Evolutionary conservation across 2,113 vertebrate genomes (phyloP), one percentile per base, ranked within the genome.

Genomic region (Balaenoptera acutorostrata): DNA sequence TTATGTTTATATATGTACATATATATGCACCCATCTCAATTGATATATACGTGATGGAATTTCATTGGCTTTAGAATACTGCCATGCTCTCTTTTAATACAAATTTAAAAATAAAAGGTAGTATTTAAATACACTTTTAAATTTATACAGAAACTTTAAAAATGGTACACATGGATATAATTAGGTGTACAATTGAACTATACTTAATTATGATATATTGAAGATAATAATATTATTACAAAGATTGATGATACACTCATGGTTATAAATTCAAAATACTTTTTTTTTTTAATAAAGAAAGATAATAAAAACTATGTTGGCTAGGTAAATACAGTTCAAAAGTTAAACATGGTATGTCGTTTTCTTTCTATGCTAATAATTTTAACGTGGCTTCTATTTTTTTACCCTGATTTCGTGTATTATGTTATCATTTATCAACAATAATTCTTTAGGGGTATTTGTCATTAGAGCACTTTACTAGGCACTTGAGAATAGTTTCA

Each of bases 1-100:
- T 96, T 86, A n/a, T 95, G 72, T 96, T 88, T 96, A 84, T 89
- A 20, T 91, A 90, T 63, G 25, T 74, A 78, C n/a, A 57, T 64
- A 33, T 59, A 72, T 89, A 44, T 71, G 49, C 31, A 93, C 49
- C 29, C 39, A 49, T 75, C 78, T 96, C 78, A 93, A 46, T 87
- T 92, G 59, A 92, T 68, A 90, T 72, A 69, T 57, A 78, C 82
- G 63, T 36, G 31, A 55, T 46, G 5, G 55, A 77, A 87, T 80
- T 92, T 85, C 46, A 33, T 23, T 89, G 84, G 31, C 11, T 72
- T 97, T 87, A 68, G 44, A 59, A 82, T 77, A 71, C 57, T 71
- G 25, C 20, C n/a, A 85, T 81, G 17, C 64, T 95, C 18, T 92
- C 23, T 63, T 74, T 78, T 64, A 86, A 59, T 74, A 71, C 8